Base-by-base conservation (phyloP, 2,797 vertebrate genomes). In the Gallirallus australis region DNA sequence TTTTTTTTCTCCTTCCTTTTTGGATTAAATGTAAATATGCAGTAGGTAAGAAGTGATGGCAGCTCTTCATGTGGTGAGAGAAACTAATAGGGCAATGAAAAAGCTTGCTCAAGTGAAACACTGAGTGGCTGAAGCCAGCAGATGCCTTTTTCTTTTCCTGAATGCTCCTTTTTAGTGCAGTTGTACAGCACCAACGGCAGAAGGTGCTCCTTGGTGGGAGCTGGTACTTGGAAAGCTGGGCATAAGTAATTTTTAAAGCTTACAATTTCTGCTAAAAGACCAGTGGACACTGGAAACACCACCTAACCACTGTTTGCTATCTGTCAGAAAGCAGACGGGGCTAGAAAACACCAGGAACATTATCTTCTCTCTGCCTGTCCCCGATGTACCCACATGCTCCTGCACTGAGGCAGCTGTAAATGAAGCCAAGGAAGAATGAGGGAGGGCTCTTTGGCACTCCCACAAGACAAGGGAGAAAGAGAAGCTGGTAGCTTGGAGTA, bases 141-240 rank as follows among this genome's bases (percentile, higher is more conserved):
- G 91, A 92, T 53, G 89, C 65, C 21, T 75, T 83, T 91, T 80
- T 82, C 48, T 91, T 60, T 54, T 66, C 39, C 59, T 2, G 15
- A 93, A 90, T 93, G 80, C 63, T 95, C 88, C 59, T 94, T 94
- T 94, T 89, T 75, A 88, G 79, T 33, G 57, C 53, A 42, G 21
- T 59, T 83, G 54, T 61, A 82, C 15, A 24, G 61, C 19, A 6
- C 25, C 25, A 61, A 10, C 30, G 35, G 91, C 76, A 90, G 71
- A 82, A 63, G 80, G 47, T 88, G n/a, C 27, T 72, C 52, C 80
- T 78, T 73, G 52, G 56, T 73, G 79, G 87, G 69, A 91, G 40
- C 15, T n/a, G 37, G 47, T 90, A 52, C 47, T 70, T 60, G 63
- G 65, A 86, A 84, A 79, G 48, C 63, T 61, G 70, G 35, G 59